Evolutionary conservation across 1,140 invertebrate genomes (phyloP), one percentile per base, ranked within the genome.

Genomic region (Cydia fagiglandana): DNA sequence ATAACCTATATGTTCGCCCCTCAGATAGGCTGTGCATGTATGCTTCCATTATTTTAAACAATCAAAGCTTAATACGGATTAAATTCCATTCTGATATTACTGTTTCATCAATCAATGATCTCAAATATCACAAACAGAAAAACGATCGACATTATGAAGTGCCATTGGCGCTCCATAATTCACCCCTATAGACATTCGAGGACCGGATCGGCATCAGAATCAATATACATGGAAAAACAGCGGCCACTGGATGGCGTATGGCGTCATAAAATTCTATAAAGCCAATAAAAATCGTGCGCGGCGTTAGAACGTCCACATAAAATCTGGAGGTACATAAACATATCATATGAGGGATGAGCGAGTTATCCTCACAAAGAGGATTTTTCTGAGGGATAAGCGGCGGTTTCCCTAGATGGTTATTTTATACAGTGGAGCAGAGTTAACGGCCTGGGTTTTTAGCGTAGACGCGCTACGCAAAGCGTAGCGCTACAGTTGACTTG

Each of bases 281-380:
- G 86, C 87, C 88, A 91, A 93, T 93, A 93, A 93, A 93, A 91
- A 84, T 90, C 91, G 91, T 93, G 91, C 91, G 85, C 82, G 80
- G 91, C 90, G 90, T 91, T 87, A 87, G 87, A 93, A 93, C 89
- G 88, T 88, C 88, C 90, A 88, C 91, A 93, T 93, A 93, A 93
- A 93, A 93, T 91, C 90, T 88, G 84, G 89, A 91, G 91, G 88
- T 93, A 91, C 90, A 91, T 93, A 93, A 93, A 93, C 91, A 91
- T 93, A 93, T 93, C 91, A 91, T 93, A 91, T 91, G 89, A 84
- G 89, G 86, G 88, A 87, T 87, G 85, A 86, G 83, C 85, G 87
- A 87, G 89, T 91, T 91, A 90, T 91, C 83, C 88, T 83, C 88
- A 91, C 89, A 91, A 90, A 91, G 86, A 88, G 86, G 86, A 84